These are phyloP conservation scores for Lasioglossum zephyrum DNA, from an alignment of 2,888 invertebrate species.

Conservation along the genomic window DNA sequence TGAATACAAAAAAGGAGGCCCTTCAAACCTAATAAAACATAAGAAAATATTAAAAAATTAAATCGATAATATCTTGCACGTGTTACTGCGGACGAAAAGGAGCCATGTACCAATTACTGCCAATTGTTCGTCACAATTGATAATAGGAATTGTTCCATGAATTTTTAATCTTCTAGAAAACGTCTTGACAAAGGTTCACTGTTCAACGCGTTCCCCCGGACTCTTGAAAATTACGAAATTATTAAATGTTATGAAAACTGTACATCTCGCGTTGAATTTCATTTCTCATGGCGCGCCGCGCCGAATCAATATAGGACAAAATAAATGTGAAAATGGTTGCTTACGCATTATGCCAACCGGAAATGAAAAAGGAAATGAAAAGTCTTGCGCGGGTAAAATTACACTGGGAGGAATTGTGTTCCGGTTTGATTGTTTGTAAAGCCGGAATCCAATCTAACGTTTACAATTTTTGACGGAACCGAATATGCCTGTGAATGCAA, in stretches of 20 bases:
- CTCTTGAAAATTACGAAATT: neutral
- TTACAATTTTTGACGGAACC: neutral
- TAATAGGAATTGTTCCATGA: neutral
- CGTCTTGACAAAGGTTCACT: neutral
- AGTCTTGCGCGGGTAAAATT: constrained; percentile 1
- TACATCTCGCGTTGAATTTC: neutral
- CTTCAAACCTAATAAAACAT: no score
- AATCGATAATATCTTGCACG: no score
- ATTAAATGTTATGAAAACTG: neutral
- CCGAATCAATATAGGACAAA: neutral
- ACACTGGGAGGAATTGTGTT: neutral
- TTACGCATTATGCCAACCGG: neutral
- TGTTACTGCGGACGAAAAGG: no score
- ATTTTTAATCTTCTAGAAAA: neutral
- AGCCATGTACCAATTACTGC: no score
- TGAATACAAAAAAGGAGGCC: no score
- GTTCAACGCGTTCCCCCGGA: neutral
- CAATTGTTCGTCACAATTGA: no score
- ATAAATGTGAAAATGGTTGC: neutral
- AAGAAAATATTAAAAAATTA: no score
- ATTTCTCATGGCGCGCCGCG: neutral
- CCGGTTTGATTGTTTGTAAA: constrained; percentile 4
- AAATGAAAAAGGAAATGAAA: constrained; percentile 13
- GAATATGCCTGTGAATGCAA: neutral
- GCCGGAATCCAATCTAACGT: neutral